phyloP scores from a whole-genome alignment of 1,140 invertebrate species.

The Vanessa atalanta region DNA sequence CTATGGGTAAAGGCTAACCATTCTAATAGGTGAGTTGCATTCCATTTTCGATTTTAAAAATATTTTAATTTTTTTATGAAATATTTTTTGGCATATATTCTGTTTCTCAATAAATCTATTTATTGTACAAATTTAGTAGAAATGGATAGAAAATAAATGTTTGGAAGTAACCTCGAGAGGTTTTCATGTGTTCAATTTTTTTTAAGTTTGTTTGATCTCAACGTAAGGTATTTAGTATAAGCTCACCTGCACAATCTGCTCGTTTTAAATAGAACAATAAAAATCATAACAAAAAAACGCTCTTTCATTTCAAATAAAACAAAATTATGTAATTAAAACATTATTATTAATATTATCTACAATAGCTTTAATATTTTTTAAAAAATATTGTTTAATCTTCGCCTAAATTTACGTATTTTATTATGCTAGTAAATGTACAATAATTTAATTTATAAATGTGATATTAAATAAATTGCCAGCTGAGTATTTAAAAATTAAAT shows the following conservation, averaged over 20 bases:
- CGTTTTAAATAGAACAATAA: conserved; percentile 14
- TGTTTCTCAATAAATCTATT: no score
- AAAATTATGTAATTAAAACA: conserved; percentile 33
- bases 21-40: no score
- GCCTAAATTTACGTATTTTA: conserved; percentile 36
- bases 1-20: no score
- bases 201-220: conserved; percentile 22
- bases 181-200: conserved; percentile 29
- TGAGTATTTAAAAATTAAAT: conserved; percentile 50
- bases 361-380: conserved; percentile 50
- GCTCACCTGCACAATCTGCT: conserved; percentile 11
- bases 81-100: background rate
- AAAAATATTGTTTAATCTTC: conserved; percentile 39
- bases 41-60: no score
- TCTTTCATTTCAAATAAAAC: conserved; percentile 35
- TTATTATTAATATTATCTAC: conserved; percentile 49
- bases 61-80: no score
- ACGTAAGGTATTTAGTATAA: conserved; percentile 9
- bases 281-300: background rate
- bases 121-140: background rate
- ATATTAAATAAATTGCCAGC: conserved; percentile 46
- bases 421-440: conserved; percentile 58
- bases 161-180: background rate
- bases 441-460: conserved; percentile 54
- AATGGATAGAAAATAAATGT: background rate